phyloP scores from a whole-genome alignment of 2,113 vertebrate species.

The Anseranas semipalmata region DNA sequence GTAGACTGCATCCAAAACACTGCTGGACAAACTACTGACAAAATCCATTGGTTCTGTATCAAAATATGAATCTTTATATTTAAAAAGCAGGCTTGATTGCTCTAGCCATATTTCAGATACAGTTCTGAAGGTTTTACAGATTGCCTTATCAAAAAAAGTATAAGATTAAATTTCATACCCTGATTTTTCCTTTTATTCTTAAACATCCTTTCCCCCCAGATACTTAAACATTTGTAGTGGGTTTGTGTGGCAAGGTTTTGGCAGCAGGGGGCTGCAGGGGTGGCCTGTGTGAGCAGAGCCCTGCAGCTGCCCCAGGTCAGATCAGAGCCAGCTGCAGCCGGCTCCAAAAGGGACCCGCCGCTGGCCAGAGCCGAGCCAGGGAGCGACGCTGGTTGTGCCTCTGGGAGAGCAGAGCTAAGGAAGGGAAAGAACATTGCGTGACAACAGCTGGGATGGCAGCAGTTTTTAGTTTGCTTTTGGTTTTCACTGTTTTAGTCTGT shows the following conservation, averaged over 20 bases:
- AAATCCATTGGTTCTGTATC: fast-evolving
- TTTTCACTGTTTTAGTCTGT: not conserved
- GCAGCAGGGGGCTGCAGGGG: not conserved
- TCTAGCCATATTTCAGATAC: not conserved
- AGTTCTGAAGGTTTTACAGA: not conserved
- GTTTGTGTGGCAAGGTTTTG: not conserved
- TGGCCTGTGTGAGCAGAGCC: not conserved
- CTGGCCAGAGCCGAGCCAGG: too few species aligned
- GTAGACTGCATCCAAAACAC: not conserved
- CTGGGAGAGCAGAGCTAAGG: not conserved
- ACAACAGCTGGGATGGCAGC: not conserved
- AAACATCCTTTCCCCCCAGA: not conserved
- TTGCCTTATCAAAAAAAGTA: not conserved
- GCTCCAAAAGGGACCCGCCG: too few species aligned
- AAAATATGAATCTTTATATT: not conserved
- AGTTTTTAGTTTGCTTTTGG: not conserved
- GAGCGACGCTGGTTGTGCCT: too few species aligned
- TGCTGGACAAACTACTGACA: not conserved
- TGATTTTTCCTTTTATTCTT: fast-evolving
- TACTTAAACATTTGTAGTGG: not conserved
- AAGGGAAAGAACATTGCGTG: not conserved
- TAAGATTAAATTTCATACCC: not conserved
- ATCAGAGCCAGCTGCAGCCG: too few species aligned
- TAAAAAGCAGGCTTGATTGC: not conserved
- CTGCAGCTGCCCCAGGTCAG: not conserved